These are phyloP conservation scores for Microchrysa polita DNA, from an alignment of 2,888 invertebrate genomes.

Conservation along the genomic window DNA sequence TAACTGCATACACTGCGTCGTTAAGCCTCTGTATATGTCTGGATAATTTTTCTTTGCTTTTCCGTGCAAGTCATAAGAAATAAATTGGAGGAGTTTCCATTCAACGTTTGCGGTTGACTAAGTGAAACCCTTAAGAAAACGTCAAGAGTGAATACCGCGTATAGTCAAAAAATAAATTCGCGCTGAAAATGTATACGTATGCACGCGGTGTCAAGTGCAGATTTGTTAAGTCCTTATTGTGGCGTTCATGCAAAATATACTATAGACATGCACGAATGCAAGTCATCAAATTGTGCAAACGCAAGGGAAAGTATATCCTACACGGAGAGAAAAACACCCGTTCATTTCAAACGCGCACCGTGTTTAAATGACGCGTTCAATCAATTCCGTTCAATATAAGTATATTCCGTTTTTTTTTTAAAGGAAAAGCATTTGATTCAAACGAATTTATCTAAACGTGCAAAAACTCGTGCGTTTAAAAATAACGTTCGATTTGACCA, in stretches of 20 bases:
- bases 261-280: slow-evolving; percentile 7
- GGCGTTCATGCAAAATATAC: slow-evolving; percentile 29
- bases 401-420: no score
- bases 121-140: slow-evolving; percentile 40
- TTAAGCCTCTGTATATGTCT: neutral
- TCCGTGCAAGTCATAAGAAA: slow-evolving; percentile 31
- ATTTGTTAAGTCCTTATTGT: slow-evolving; percentile 41
- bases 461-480: no score
- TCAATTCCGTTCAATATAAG: no score
- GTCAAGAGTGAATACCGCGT: slow-evolving; percentile 27
- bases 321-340: no score
- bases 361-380: no score
- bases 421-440: no score
- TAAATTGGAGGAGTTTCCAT: slow-evolving; percentile 30
- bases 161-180: slow-evolving; percentile 23
- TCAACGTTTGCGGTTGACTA: slow-evolving; percentile 32
- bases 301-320: neutral
- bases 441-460: no score
- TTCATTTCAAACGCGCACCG: no score
- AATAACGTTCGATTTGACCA: no score
- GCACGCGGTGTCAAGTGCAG: slow-evolving; percentile 34
- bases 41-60: neutral
- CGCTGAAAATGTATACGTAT: neutral
- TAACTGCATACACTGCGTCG: neutral
- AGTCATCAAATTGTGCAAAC: slow-evolving; percentile 27